A percentile compares a stretch with the other conserved stretches of the same genome.
Conservation (phyloP, 2,797 vertebrate genomes). For the Prunella strophiata region DNA sequence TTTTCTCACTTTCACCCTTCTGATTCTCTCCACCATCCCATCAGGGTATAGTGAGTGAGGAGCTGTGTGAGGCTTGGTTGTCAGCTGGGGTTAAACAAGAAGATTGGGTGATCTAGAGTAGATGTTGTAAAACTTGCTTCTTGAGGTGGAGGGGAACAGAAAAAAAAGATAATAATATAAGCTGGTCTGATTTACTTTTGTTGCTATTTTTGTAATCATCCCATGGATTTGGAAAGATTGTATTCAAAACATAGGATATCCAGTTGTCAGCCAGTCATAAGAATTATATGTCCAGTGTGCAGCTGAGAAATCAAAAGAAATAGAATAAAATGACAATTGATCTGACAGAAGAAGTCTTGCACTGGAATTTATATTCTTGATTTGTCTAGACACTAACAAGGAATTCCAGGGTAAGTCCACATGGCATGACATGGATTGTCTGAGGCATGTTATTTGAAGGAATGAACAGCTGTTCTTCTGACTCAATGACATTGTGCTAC, state of each 20-base stretch:
- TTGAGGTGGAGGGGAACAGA: accelerated
- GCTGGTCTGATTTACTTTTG: neutral
- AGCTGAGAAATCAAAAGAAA: neutral
- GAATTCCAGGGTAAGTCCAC: neutral
- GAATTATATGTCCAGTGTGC: neutral
- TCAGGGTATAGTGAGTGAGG: neutral
- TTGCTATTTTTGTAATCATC: neutral
- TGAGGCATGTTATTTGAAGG: neutral
- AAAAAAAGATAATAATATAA: neutral
- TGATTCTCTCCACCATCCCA: neutral
- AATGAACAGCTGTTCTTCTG: neutral
- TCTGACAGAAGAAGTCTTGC: neutral
- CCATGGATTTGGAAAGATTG: neutral
- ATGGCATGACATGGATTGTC: neutral
- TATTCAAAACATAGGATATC: neutral
- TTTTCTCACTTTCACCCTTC: neutral
- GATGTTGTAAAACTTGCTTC: neutral
- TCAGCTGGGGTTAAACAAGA: neutral
- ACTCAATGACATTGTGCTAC: neutral
- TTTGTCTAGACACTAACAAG: neutral
- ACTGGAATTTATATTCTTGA: neutral
- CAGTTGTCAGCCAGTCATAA: neutral
- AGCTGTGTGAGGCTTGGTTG: neutral
- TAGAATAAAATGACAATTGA: neutral
- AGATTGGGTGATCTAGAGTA: neutral